A percentile compares a stretch with the other conserved stretches of the same genome.
Evolutionary conservation across 1,140 invertebrate species (phyloP).

Genomic region (Ooceraea biroi): DNA sequence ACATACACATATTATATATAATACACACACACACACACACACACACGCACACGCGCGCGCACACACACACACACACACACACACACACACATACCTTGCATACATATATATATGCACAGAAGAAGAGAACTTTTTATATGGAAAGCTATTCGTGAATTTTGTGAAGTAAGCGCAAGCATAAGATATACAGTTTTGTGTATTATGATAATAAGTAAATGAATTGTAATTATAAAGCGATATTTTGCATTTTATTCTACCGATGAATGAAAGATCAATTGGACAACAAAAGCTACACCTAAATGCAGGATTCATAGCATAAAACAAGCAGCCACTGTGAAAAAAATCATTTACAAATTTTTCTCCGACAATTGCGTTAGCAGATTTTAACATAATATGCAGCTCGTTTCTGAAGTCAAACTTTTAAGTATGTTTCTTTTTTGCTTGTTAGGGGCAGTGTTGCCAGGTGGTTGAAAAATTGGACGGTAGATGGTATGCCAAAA

Average conservation of each 20-base stretch:
- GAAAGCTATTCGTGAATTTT: constrained; percentile 76
- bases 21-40: constrained; percentile 52
- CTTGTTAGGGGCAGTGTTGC: too few species aligned
- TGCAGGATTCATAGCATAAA: constrained; percentile 74
- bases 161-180: constrained; percentile 75
- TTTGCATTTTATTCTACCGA: constrained; percentile 79
- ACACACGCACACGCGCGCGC: constrained; percentile 39
- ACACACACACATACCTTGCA: constrained; percentile 61
- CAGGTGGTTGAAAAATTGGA: too few species aligned
- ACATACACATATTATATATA: too few species aligned
- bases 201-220: constrained; percentile 74
- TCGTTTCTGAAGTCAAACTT: constrained; percentile 18
- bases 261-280: constrained; percentile 64
- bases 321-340: constrained; percentile 40
- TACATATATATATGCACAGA: constrained; percentile 41
- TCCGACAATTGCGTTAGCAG: neutral
- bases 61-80: constrained; percentile 39
- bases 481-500: too few species aligned
- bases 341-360: constrained; percentile 14
- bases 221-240: constrained; percentile 73
- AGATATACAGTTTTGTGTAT: constrained; percentile 73
- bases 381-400: constrained; percentile 8
- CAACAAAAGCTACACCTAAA: constrained; percentile 39
- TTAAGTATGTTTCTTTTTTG: too few species aligned
- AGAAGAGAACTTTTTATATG: constrained; percentile 73